Conservation (phyloP, 2,797 vertebrate genomes). For the Nannoperca australis region DNA sequence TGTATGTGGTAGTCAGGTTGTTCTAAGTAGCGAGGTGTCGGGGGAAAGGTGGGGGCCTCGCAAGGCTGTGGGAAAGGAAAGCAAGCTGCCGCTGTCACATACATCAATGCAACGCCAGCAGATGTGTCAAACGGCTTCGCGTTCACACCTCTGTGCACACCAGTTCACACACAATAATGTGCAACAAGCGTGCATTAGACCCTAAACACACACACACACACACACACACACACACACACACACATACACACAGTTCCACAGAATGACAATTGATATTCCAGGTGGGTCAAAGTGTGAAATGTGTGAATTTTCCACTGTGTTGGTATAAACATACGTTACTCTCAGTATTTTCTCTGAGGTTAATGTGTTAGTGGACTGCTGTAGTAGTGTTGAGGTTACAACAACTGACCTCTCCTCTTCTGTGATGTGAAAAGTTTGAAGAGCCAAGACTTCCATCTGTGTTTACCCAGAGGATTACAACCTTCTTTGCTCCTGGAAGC, state of each 20-base stretch:
- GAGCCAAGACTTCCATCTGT: slow-evolving; percentile 47
- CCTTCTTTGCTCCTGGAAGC: slow-evolving; percentile 67
- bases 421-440: slow-evolving; percentile 40
- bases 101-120: slow-evolving; percentile 76
- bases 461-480: slow-evolving; percentile 71
- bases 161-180: slow-evolving; percentile 55
- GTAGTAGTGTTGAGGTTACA: slow-evolving; percentile 13
- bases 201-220: slow-evolving; percentile 5
- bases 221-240: neutral
- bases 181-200: slow-evolving; percentile 46
- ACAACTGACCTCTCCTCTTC: slow-evolving; percentile 42
- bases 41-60: slow-evolving; percentile 57
- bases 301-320: slow-evolving; percentile 60
- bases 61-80: slow-evolving; percentile 79
- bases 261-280: slow-evolving; percentile 59
- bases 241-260: slow-evolving; percentile 26
- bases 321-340: slow-evolving; percentile 10
- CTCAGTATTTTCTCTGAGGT: slow-evolving; percentile 22
- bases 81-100: slow-evolving; percentile 70
- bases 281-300: slow-evolving; percentile 54
- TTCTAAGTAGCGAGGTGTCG: slow-evolving; percentile 44
- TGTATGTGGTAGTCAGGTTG: slow-evolving; percentile 46
- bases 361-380: slow-evolving; percentile 14
- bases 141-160: slow-evolving; percentile 78
- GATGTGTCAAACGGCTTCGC: slow-evolving; percentile 81